Evolutionary conservation across 2,888 invertebrate species (phyloP).

Genomic region (Drosophila leonis): DNA sequence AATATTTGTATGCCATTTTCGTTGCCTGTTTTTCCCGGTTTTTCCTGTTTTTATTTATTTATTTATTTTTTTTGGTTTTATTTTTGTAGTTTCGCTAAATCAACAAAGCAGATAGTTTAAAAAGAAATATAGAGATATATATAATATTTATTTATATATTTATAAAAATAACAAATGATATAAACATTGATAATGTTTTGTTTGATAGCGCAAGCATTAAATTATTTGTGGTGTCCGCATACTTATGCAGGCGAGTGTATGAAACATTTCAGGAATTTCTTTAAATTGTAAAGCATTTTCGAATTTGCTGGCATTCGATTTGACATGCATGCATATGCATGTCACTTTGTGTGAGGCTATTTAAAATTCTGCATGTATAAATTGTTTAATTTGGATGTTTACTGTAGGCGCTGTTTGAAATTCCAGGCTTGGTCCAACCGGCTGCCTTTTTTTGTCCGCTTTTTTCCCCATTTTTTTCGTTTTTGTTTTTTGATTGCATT

Average conservation of each 20-base stretch:
- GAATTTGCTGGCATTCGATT: neutral
- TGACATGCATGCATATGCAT: conserved; percentile 5
- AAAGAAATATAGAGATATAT: conserved; percentile 13
- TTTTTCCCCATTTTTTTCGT: neutral
- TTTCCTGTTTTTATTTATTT: neutral
- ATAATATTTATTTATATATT: neutral
- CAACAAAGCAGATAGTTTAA: conserved; percentile 39
- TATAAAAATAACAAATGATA: conserved; percentile 10
- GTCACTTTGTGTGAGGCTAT: neutral
- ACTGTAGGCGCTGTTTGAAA: neutral
- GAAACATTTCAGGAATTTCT: neutral
- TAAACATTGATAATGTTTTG: conserved; percentile 29
- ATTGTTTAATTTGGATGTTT: neutral
- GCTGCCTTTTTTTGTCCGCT: neutral
- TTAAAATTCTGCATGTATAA: conserved; percentile 11
- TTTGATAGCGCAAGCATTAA: conserved; percentile 16
- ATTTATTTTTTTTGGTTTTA: neutral
- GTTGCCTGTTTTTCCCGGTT: conserved; percentile 20
- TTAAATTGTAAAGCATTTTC: conserved; percentile 6
- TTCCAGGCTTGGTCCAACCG: neutral
- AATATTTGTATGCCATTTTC: conserved; percentile 55
- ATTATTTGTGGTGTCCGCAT: neutral
- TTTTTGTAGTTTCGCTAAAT: conserved; percentile 43
- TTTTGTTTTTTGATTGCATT: conserved; percentile 1
- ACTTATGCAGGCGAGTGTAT: neutral